These are phyloP conservation scores for Microplitis mediator DNA, from an alignment of 1,140 invertebrate species.

Conservation along the genomic window DNA sequence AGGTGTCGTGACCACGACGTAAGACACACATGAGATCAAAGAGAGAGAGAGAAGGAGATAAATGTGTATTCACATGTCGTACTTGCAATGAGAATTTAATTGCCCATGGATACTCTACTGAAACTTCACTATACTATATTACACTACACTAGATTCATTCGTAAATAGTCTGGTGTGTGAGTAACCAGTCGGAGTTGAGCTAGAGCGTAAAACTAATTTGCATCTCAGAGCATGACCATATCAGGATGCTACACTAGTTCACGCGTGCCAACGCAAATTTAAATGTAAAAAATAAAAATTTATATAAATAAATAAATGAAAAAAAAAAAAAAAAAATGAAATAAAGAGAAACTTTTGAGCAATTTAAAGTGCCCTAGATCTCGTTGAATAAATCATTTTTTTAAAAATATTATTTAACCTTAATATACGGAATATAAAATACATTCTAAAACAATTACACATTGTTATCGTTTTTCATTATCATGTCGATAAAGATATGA, in stretches of 20 bases:
- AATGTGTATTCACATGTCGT: constrained; percentile 51
- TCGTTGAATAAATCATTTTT: no score
- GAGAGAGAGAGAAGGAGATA: no score
- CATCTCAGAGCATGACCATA: constrained; percentile 50
- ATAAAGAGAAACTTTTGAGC: no score
- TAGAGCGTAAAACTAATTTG: constrained; percentile 43
- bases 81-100: constrained; percentile 58
- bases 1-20: constrained; percentile 50
- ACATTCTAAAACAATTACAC: no score
- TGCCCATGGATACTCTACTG: constrained; percentile 33
- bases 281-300: neutral
- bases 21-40: constrained; percentile 36
- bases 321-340: constrained; percentile 2
- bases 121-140: no score
- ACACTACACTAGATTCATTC: constrained; percentile 23
- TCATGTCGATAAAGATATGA: no score
- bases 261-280: constrained; percentile 8
- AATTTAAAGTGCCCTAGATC: no score
- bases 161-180: neutral
- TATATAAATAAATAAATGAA: constrained; percentile 11
- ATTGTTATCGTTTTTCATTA: no score
- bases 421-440: no score
- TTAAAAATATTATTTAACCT: no score
- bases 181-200: constrained; percentile 8
- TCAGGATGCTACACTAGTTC: constrained; percentile 43